Evolutionary conservation across 1,140 invertebrate species (phyloP).

Genomic region (Tachypleus tridentatus): DNA sequence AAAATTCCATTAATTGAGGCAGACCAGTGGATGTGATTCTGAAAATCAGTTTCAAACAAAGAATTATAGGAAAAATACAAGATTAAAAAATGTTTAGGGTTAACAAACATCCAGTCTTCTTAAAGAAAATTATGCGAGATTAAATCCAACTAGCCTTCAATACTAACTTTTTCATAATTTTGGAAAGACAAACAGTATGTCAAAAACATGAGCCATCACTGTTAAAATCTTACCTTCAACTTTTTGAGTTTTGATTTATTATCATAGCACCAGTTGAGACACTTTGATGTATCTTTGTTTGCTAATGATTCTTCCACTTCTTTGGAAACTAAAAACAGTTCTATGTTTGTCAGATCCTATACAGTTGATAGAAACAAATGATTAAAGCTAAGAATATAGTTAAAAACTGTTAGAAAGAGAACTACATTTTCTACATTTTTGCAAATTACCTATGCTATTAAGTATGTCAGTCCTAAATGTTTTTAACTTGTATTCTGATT

Average conservation of each 20-base stretch:
- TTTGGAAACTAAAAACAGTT: slow-evolving; percentile 76
- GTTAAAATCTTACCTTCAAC: slow-evolving; percentile 45
- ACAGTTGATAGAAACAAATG: neutral
- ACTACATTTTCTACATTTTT: too few species aligned
- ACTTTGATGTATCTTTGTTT: slow-evolving; percentile 69
- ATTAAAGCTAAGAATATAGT: neutral
- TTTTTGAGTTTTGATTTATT: slow-evolving; percentile 93
- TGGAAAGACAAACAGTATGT: too few species aligned
- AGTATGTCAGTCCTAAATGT: too few species aligned
- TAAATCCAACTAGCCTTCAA: too few species aligned
- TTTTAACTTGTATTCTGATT: too few species aligned
- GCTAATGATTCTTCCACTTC: slow-evolving; percentile 61
- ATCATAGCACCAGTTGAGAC: slow-evolving; percentile 93
- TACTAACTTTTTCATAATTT: too few species aligned
- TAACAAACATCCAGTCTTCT: too few species aligned
- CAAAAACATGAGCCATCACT: neutral
- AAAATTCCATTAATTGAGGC: too few species aligned
- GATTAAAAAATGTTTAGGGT: neutral
- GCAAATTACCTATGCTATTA: too few species aligned
- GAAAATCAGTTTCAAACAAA: neutral
- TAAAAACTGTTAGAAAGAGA: neutral
- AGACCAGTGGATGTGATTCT: neutral
- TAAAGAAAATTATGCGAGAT: too few species aligned
- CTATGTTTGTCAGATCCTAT: slow-evolving; percentile 66
- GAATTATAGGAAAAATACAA: neutral